Evolutionary conservation across 2,797 vertebrate genomes (phyloP).

Genomic region (Philypnodon macrostomus): DNA sequence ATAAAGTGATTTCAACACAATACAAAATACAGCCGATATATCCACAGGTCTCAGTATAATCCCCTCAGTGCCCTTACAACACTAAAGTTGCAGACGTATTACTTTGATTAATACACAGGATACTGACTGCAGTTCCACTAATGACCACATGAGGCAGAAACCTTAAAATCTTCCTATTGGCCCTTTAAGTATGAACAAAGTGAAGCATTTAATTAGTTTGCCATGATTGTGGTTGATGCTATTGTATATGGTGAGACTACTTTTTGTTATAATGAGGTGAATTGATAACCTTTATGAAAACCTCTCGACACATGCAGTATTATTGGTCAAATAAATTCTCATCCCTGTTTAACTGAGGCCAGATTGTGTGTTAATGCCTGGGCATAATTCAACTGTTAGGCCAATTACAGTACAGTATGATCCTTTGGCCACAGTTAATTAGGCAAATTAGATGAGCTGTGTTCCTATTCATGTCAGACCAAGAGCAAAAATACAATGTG

Average conservation of each 20-base stretch:
- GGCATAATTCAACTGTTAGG: not conserved
- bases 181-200: no score
- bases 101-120: no score
- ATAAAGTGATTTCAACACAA: no score
- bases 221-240: no score
- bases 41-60: no score
- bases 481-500: not conserved
- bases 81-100: no score
- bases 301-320: not conserved
- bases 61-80: no score
- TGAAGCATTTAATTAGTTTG: no score
- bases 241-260: conserved; percentile 7
- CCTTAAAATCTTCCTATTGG: no score
- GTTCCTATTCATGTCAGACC: conserved; percentile 5
- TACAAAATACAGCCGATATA: no score
- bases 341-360: conserved; percentile 1
- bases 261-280: conserved; percentile 5
- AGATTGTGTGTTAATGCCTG: not conserved
- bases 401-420: not conserved
- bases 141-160: no score
- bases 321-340: conserved; percentile 9
- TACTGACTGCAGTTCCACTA: no score
- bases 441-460: conserved; percentile 10
- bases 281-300: conserved; percentile 7
- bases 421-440: not conserved